Evolutionary conservation across 2,888 invertebrate genomes (phyloP).

Genomic region (Nipponacmea schrenckii): DNA sequence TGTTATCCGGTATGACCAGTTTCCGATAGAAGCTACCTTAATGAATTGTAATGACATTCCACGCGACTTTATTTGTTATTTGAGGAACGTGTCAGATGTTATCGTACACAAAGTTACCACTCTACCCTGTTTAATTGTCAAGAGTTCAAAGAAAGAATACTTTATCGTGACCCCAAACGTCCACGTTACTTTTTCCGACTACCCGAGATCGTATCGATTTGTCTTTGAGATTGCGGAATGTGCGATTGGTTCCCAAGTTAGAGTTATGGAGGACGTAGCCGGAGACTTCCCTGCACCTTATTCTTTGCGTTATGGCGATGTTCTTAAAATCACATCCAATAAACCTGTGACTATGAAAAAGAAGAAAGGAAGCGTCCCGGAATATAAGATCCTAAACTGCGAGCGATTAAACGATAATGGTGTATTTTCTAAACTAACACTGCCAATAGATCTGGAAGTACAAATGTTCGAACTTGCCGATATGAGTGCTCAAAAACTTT

Average conservation of each 20-base stretch:
- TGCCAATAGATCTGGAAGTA: slow-evolving; percentile 52
- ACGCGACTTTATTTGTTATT: slow-evolving; percentile 33
- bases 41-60: slow-evolving; percentile 41
- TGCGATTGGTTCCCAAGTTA: slow-evolving; percentile 36
- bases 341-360: slow-evolving; percentile 39
- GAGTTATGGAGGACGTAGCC: slow-evolving; percentile 50
- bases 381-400: slow-evolving; percentile 34
- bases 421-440: slow-evolving; percentile 35
- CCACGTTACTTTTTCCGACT: slow-evolving; percentile 43
- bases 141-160: slow-evolving; percentile 36
- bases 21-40: slow-evolving; percentile 45
- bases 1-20: slow-evolving; percentile 40
- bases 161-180: slow-evolving; percentile 42
- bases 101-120: slow-evolving; percentile 44
- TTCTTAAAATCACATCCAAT: slow-evolving; percentile 43
- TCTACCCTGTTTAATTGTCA: slow-evolving; percentile 42
- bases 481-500: slow-evolving; percentile 11
- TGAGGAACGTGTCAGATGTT: slow-evolving; percentile 42
- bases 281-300: slow-evolving; percentile 52
- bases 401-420: slow-evolving; percentile 39
- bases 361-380: slow-evolving; percentile 24
- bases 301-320: slow-evolving; percentile 47
- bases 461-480: slow-evolving; percentile 23
- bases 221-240: slow-evolving; percentile 40
- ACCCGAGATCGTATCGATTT: slow-evolving; percentile 40